Evolutionary conservation across 2,797 vertebrate species (phyloP).

Genomic region (Gila robusta): DNA sequence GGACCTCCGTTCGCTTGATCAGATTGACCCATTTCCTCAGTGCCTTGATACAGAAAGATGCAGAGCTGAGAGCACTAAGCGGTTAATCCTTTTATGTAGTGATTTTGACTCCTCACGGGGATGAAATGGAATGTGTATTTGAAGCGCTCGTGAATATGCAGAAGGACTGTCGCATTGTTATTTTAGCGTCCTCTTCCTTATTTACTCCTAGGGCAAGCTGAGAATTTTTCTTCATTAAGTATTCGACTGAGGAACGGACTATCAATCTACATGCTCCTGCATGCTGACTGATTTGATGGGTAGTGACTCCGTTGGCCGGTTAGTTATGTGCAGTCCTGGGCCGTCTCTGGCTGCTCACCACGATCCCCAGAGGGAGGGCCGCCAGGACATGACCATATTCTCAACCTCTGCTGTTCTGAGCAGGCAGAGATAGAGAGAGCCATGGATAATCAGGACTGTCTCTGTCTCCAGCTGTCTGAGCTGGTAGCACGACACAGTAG

Average conservation of each 20-base stretch:
- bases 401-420: slow-evolving; percentile 19
- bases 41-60: slow-evolving; percentile 38
- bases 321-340: slow-evolving; percentile 16
- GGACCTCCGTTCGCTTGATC: slow-evolving; percentile 6
- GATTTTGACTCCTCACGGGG: slow-evolving; percentile 53
- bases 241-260: not conserved
- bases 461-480: slow-evolving; percentile 22
- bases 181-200: slow-evolving; percentile 46
- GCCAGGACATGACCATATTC: slow-evolving; percentile 29
- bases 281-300: slow-evolving; percentile 43
- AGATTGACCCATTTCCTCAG: slow-evolving; percentile 55
- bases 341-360: slow-evolving; percentile 11
- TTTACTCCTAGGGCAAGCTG: slow-evolving; percentile 39
- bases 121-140: slow-evolving; percentile 56
- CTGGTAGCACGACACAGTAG: slow-evolving; percentile 4
- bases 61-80: slow-evolving; percentile 46
- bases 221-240: slow-evolving; percentile 40
- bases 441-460: slow-evolving; percentile 27
- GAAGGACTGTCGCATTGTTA: slow-evolving; percentile 42
- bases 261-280: slow-evolving; percentile 29
- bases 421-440: slow-evolving; percentile 10
- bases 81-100: slow-evolving; percentile 57
- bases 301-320: slow-evolving; percentile 1
- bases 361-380: slow-evolving; percentile 22
- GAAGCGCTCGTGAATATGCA: slow-evolving; percentile 55